Evolutionary conservation across 92 coral and sea anemone genomes (phyloP), one percentile per base, ranked within the genome.

Genomic region (Porites evermanni): DNA sequence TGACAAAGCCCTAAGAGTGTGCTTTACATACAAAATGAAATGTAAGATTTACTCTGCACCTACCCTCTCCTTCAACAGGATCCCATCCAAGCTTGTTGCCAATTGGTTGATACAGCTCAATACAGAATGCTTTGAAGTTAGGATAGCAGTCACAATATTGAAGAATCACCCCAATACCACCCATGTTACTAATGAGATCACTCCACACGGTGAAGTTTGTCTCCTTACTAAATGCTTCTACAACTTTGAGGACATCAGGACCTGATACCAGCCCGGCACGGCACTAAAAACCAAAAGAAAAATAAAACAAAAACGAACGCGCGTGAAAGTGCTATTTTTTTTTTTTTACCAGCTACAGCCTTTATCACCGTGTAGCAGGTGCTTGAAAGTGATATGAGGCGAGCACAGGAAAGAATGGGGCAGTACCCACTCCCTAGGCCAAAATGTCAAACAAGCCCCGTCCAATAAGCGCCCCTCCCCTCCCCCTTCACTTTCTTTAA

Each of bases 181-280:
- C 92, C 74, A 97, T 75, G 91, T 97, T 97, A 77, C 68, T 77
- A 6, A 96, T 89, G 81, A 97, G 60, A 87, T 97, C 99, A 74
- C 86, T 95, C 99, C 99, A 97, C 50, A 97, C 99, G 1, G 99
- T 97, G 92, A 83, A 97, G 87, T 97, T 95, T 8, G 92, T 86
- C 79, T 97, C 99, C 18, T 83, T 93, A 38, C 86, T 79, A 75
- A 91, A 95, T 38, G 98, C 98, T 56, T 95, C 97, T 1, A 95
- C 94, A 16, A 95, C 94, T 71, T 93, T 95, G 50, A 97, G 88
- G 78, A 95, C 91, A 74, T 97, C 96, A 23, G 93, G 85, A 26
- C 98, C 91, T 7, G 98, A 61, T 18, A 93, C 89, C 23, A 93
- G 91, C 52, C 99, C 98, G 59, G 99, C 99, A 17, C 98, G 94